These are phyloP conservation scores for Diplodus puntazzo DNA, from an alignment of 2,797 vertebrate species.

Conservation along the genomic window DNA sequence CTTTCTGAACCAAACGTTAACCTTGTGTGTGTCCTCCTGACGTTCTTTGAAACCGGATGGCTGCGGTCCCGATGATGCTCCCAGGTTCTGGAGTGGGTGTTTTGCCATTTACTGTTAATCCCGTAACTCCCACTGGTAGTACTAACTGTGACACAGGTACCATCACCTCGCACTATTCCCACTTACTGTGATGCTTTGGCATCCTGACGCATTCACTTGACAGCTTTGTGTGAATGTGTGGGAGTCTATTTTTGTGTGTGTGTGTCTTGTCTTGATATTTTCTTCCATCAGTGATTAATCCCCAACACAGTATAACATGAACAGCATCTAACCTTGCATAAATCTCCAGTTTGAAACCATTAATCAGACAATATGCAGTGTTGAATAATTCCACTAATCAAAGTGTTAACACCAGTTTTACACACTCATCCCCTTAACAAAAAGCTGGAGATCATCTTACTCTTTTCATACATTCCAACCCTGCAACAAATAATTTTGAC, in stretches of 20 bases:
- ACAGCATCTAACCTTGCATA: constrained; percentile 20
- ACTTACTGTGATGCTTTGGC: constrained; percentile 53
- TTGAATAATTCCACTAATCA: constrained; percentile 4
- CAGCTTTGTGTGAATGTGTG: constrained; percentile 49
- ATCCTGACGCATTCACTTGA: constrained; percentile 45
- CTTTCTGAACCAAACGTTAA: constrained; percentile 72
- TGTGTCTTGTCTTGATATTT: constrained; percentile 27
- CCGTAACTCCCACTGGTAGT: constrained; percentile 95
- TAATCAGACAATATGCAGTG: constrained; percentile 12
- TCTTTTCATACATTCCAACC: constrained; percentile 40
- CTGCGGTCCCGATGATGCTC: constrained; percentile 77
- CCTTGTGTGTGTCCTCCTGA: constrained; percentile 76
- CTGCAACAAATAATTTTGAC: constrained; percentile 30
- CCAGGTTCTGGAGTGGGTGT: constrained; percentile 97
- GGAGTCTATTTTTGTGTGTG: constrained; percentile 39
- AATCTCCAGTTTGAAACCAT: constrained; percentile 14
- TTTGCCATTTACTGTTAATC: constrained; percentile 96
- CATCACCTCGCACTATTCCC: constrained; percentile 75
- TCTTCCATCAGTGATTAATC: constrained; percentile 6
- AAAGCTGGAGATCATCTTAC: constrained; percentile 7
- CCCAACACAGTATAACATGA: constrained; percentile 16
- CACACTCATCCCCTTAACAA: constrained; percentile 14
- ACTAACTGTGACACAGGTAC: constrained; percentile 99
- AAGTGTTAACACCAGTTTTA: not conserved
- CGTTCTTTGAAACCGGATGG: constrained; percentile 72